Evolutionary conservation across 2,888 invertebrate species (phyloP), one percentile per base, ranked within the genome.

Genomic region (Drosophila trichaetosa): DNA sequence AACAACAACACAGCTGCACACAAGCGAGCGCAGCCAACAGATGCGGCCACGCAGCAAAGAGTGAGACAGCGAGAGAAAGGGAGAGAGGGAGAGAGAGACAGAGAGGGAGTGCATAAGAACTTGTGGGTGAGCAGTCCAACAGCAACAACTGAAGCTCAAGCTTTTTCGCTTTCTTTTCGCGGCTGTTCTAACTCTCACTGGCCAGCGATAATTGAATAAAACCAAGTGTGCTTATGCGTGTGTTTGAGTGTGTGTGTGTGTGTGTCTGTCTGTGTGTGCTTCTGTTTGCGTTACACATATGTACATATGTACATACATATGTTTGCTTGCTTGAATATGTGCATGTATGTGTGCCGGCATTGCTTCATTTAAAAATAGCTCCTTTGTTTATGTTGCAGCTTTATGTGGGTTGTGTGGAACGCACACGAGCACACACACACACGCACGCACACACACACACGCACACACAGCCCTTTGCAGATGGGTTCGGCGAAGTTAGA

Each of bases 291-390:
- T 58, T 46, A 24, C 16, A 46, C 24, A 46, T 2, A 24, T 8
- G 4, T 8, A n/a, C 1, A 18, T 18, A 18, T 11, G 4, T 8
- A n/a, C n/a, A n/a, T n/a, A n/a, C n/a, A 13, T 10, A 5, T 31
- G 51, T 24, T n/a, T 42, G 42, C 16, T 24, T 46, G 48, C 63
- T 24, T 24, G 40, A 60, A 46, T 24, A 18, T 61, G 29, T 48
- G 64, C 21, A n/a, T 61, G 42, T 59, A 53, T 38, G 60, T 63
- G 58, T 72, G 69, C 52, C 34, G 53, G 62, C 73, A 80, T 77
- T 68, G 78, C 81, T 79, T 81, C 61, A 81, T 79, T 79, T 79
- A 76, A 80, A 79, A 79, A 79, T 79, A 79, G 73, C 65, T 75
- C 56, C 80, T 67, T 79, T 80, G 81, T 80, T 76, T 76, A 64